Evolutionary conservation across 35 echinoderm and acorn worm species (phyloP), one percentile per base, ranked within the genome.

Genomic region (Heliocidaris erythrogramma): DNA sequence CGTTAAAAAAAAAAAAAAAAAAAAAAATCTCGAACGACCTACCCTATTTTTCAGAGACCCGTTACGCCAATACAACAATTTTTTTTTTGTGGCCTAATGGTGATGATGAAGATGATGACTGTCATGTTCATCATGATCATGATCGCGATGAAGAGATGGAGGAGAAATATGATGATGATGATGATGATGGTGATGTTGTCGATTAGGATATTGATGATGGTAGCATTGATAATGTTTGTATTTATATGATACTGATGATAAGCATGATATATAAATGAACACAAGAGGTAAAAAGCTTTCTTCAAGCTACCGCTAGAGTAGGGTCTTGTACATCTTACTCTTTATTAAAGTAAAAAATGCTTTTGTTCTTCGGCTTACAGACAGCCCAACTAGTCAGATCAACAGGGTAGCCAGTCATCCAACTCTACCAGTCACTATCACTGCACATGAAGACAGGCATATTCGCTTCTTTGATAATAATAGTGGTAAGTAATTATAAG

Each of bases 381-480:
- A 96, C 47, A 52, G 85, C 18, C 31, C 86, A 65, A 94, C 61
- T 92, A 71, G 93, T 48, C 98, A 99, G 78, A 97, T 99, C 59
- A 99, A 99, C 89, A 95, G 96, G 90, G 95, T 97, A 87, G 97
- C 96, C 61, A 99, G 98, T 95, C 98, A 99, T 61, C 98, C 98
- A 53, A 99, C 98, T 17, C 95, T 99, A 42, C 98, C 98, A 65
- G 97, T 99, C 49, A 99, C 98, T 42, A 99, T 99, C 95, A 97
- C 98, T 91, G 98, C 98, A 65, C 97, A 99, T 97, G 98, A 99
- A 95, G 98, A 99, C 94, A 96, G 98, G 49, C 98, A 99, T 94
- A 99, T 99, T 49, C 92, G 98, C 88, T 99, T 99, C 98, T 99
- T 99, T 99, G 98, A 99, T 86, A 99, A 99, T 50, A 97, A 95